phyloP scores from a whole-genome alignment of 2,888 invertebrate genomes.

The Drosophila atripex region DNA sequence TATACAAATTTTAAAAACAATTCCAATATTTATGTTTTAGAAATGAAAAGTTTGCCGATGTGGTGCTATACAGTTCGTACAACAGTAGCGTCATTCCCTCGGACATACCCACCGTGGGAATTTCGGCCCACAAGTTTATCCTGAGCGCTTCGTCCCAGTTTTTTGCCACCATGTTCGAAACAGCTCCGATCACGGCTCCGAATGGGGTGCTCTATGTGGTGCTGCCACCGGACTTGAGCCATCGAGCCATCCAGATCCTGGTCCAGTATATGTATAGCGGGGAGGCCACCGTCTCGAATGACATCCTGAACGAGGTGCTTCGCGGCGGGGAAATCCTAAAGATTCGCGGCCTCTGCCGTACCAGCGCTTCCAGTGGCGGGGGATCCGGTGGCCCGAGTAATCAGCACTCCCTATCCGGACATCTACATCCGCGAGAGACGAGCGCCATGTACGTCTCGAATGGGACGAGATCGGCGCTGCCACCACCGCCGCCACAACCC shows the following conservation, averaged over 20 bases:
- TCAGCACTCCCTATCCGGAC: slow-evolving; percentile 49
- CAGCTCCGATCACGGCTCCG: slow-evolving; percentile 77
- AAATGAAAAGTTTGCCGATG: slow-evolving; percentile 92
- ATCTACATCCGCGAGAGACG: slow-evolving; percentile 53
- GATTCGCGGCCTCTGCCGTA: slow-evolving; percentile 91
- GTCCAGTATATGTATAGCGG: slow-evolving; percentile 94
- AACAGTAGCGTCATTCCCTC: slow-evolving; percentile 84
- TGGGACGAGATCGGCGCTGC: slow-evolving; percentile 60
- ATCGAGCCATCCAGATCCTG: slow-evolving; percentile 91
- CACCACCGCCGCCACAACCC: slow-evolving; percentile 55
- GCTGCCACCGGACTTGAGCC: slow-evolving; percentile 91
- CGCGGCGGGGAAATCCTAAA: slow-evolving; percentile 92
- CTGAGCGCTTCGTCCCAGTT: slow-evolving; percentile 91
- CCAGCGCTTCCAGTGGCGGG: slow-evolving; percentile 51
- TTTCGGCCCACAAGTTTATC: slow-evolving; percentile 93
- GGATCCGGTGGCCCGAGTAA: slow-evolving; percentile 35
- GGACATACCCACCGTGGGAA: slow-evolving; percentile 87
- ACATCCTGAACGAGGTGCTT: slow-evolving; percentile 91
- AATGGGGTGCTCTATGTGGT: slow-evolving; percentile 88
- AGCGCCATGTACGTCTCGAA: slow-evolving; percentile 67
- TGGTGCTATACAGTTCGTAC: slow-evolving; percentile 88
- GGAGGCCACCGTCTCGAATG: slow-evolving; percentile 92
- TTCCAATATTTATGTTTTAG: slow-evolving; percentile 81
- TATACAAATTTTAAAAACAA: not conserved
- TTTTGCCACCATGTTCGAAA: slow-evolving; percentile 83